Percentiles rank a stretch among this genome's conserved stretches.
phyloP scores from a whole-genome alignment of 2,113 vertebrate genomes.

The Platanista minor region DNA sequence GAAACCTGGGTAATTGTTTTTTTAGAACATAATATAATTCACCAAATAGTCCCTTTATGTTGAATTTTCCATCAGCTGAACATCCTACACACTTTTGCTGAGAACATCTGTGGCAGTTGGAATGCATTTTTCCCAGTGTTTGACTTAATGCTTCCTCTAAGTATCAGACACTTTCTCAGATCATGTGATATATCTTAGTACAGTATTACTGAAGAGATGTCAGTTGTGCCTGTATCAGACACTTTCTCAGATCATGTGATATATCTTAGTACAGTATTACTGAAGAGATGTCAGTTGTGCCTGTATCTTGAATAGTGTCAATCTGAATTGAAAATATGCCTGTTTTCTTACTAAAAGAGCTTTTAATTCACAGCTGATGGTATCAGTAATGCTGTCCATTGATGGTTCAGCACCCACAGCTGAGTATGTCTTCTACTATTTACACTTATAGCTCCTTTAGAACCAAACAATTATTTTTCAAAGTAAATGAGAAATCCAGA shows the following conservation, averaged over 20 bases:
- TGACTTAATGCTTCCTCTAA: slow-evolving; percentile 33
- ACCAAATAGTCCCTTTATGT: not conserved
- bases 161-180: not conserved
- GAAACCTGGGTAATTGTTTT: not conserved
- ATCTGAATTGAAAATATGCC: not conserved
- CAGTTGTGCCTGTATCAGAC: not conserved
- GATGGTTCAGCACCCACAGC: not conserved
- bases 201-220: not conserved
- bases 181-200: not conserved
- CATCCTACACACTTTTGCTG: slow-evolving; percentile 31
- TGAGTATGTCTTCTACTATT: not conserved
- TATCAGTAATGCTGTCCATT: not conserved
- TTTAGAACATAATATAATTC: slow-evolving; percentile 8
- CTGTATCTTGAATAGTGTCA: slow-evolving; percentile 1
- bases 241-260: not conserved
- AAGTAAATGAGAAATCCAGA: slow-evolving; percentile 2
- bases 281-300: not conserved
- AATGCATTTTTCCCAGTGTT: not conserved
- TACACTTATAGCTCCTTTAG: not conserved
- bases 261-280: not conserved
- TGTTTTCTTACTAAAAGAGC: not conserved
- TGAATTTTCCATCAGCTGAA: not conserved
- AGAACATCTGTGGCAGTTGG: slow-evolving; percentile 41
- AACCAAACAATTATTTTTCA: not conserved
- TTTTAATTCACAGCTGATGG: not conserved